These are phyloP conservation scores for Sebastes minor DNA, from an alignment of 2,797 vertebrate species.

Conservation along the genomic window DNA sequence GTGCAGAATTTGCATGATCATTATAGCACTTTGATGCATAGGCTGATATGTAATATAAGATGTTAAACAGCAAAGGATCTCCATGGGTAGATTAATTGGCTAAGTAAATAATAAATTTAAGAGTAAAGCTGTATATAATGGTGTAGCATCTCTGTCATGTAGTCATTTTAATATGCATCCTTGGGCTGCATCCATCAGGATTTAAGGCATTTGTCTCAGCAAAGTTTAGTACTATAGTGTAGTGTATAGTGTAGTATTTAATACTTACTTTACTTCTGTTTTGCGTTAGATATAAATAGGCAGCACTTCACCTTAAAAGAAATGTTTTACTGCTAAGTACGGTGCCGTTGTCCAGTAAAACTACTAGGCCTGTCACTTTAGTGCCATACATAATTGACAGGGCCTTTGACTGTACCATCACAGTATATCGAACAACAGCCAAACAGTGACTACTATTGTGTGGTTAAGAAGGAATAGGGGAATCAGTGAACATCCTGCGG, in stretches of 20 bases:
- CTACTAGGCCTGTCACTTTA: not conserved
- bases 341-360: not conserved
- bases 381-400: not conserved
- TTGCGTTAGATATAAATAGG: slow-evolving; percentile 3
- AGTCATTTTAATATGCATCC: not conserved
- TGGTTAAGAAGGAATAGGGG: not conserved
- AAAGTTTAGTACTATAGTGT: not conserved
- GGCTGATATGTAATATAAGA: slow-evolving; percentile 33
- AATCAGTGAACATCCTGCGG: not conserved
- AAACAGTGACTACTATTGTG: not conserved
- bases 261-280: not conserved
- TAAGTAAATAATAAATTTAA: not conserved
- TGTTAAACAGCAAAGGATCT: slow-evolving; percentile 9
- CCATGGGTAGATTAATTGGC: not conserved
- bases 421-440: not conserved
- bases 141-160: not conserved
- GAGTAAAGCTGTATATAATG: not conserved
- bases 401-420: not conserved
- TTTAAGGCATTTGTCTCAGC: not conserved
- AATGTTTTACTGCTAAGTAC: not conserved
- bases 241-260: not conserved
- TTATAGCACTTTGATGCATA: slow-evolving; percentile 15
- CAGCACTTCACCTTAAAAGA: not conserved
- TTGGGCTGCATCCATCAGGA: not conserved
- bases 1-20: slow-evolving; percentile 23